Conservation (phyloP, 1,140 invertebrate species). For the Drosophila oshimai region DNA sequence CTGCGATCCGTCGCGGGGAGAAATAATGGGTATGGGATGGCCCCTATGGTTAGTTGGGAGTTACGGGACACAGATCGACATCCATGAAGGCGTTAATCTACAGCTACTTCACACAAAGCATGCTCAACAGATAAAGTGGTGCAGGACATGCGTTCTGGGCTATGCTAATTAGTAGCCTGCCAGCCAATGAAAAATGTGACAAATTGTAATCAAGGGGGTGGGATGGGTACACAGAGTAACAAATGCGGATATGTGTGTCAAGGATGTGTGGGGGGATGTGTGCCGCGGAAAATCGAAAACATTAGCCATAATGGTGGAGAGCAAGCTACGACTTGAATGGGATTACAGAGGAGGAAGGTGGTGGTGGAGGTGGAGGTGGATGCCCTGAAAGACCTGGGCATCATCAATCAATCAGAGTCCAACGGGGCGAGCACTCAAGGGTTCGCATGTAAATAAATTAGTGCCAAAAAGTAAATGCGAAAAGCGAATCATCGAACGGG, state of each 20-base stretch:
- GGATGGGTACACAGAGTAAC: background rate
- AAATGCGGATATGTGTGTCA: conserved; percentile 1
- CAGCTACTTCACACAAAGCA: conserved; percentile 9
- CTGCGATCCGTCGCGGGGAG: conserved; percentile 62
- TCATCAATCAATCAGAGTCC: conserved; percentile 71
- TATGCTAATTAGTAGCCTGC: conserved; percentile 34
- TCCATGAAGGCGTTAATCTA: background rate
- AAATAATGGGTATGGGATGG: background rate
- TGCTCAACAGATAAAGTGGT: conserved; percentile 9
- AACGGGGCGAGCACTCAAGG: conserved; percentile 50
- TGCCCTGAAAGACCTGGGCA: conserved; percentile 23
- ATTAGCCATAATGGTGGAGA: conserved; percentile 22
- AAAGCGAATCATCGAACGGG: conserved; percentile 13
- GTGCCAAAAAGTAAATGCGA: conserved; percentile 55
- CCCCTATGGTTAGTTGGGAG: conserved; percentile 2
- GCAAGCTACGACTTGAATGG: background rate
- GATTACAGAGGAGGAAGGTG: background rate
- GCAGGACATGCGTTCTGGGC: conserved; percentile 30
- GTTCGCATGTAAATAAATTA: conserved; percentile 64
- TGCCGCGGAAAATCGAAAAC: conserved; percentile 25
- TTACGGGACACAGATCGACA: background rate
- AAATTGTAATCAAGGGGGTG: conserved; percentile 40
- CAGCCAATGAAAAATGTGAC: conserved; percentile 47
- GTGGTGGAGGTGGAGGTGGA: background rate
- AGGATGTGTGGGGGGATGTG: background rate